Evolutionary conservation across 1,140 invertebrate species (phyloP), one percentile per base, ranked within the genome.

Genomic region (Mya arenaria): DNA sequence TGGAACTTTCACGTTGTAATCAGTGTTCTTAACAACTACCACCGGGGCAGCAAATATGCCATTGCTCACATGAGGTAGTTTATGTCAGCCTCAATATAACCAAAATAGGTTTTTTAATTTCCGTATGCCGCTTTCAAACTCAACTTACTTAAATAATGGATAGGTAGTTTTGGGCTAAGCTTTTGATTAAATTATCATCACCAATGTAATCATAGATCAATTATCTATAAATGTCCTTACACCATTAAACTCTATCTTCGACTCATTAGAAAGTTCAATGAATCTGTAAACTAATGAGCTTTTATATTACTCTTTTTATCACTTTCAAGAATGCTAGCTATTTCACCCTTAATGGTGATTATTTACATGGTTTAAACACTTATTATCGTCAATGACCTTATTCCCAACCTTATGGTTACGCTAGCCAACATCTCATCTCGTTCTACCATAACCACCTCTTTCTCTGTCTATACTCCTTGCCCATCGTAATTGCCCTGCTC

Each of bases 181-280:
- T 6, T 4, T 32, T 32, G 17, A 6, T 13, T 4, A 63, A 63
- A 63, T 4, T 4, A 30, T 25, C 4, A 39, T 48, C 5, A 48
- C 32, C 23, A 44, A 48, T 17, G 66, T 52, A 28, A 71, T 28
- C 44, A 28, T 44, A 6, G 66, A 71, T 52, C 66, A 28, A 71
- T 44, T 5, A 48, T 71, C 66, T 28, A 71, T 71, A 1, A 71
- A 25, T 4, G 66, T 44, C 13, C 1, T 71, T 6, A 39, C n/a
- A 19, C 39, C 66, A 52, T 71, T 44, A 10, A 71, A n/a, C 23
- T 5, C 1, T 3, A 71, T 39, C 32, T 39, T 28, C 2, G 39
- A 23, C 28, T 71, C 66, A 71, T 71, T 71, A 34, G 66, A 15
- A 2, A 48, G 23, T 19, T 44, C 66, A n/a, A 52, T 71, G 1